Evolutionary conservation across 2,888 invertebrate genomes (phyloP).

Genomic region (Acronicta alni): DNA sequence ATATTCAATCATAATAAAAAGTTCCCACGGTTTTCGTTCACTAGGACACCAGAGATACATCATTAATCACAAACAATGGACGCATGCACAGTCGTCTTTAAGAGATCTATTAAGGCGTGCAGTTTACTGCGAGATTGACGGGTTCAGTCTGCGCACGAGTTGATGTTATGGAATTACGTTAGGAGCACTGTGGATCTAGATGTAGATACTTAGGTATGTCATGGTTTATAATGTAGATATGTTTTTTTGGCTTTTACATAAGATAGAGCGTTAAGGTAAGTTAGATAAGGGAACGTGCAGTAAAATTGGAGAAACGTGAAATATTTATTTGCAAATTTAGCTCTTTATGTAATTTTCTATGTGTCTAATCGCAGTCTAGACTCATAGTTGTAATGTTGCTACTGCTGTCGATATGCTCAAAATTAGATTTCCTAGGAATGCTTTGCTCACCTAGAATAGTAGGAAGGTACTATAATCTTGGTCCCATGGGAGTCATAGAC

Average conservation of each 20-base stretch:
- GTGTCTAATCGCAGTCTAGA: too few relatives aligned
- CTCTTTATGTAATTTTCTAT: too few relatives aligned
- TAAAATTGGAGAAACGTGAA: neutral
- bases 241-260: constrained; percentile 6
- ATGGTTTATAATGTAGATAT: neutral
- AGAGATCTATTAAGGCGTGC: constrained; percentile 56
- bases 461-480: too few relatives aligned
- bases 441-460: too few relatives aligned
- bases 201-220: constrained; percentile 3
- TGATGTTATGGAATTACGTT: constrained; percentile 41
- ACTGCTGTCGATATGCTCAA: too few relatives aligned
- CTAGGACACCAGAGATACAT: constrained; percentile 43
- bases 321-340: neutral
- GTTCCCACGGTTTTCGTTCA: constrained; percentile 50
- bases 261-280: too few relatives aligned
- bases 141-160: constrained; percentile 46
- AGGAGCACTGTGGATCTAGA: constrained; percentile 22
- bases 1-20: constrained; percentile 11
- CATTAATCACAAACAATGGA: constrained; percentile 66
- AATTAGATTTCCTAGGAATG: too few relatives aligned
- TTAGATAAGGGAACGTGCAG: neutral
- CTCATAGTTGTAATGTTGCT: too few relatives aligned
- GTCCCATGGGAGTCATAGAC: too few relatives aligned
- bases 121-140: constrained; percentile 60
- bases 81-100: constrained; percentile 55